A percentile compares a stretch with the other conserved stretches of the same genome.
Conservation (phyloP, 1,140 invertebrate genomes). For the Aphaenogaster floridana region DNA sequence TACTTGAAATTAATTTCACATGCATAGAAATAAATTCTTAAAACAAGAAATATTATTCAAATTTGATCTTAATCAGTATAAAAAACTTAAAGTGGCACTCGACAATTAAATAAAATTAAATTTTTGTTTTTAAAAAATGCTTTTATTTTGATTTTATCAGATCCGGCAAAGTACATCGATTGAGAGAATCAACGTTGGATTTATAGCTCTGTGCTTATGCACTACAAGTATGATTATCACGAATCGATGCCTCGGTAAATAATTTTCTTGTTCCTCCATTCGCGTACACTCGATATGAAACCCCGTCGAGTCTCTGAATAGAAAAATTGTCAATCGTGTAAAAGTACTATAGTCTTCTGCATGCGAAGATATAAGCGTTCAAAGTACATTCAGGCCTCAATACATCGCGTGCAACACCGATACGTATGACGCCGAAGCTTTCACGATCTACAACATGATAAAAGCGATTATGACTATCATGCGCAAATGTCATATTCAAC, state of each 20-base stretch:
- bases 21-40: background rate
- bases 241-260: constrained; percentile 38
- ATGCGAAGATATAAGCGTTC: constrained; percentile 7
- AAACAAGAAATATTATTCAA: background rate
- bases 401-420: constrained; percentile 64
- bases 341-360: constrained; percentile 24
- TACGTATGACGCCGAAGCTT: constrained; percentile 64
- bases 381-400: constrained; percentile 30
- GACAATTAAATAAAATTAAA: background rate
- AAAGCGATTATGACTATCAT: background rate
- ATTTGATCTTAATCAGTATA: constrained; percentile 2
- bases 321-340: constrained; percentile 25
- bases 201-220: constrained; percentile 18
- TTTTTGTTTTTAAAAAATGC: background rate
- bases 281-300: background rate
- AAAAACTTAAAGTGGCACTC: background rate
- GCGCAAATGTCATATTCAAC: background rate
- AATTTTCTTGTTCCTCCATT: background rate
- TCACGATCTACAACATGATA: constrained; percentile 61
- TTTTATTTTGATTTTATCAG: background rate
- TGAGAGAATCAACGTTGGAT: background rate
- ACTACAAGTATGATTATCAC: constrained; percentile 8
- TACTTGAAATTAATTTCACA: background rate
- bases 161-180: constrained; percentile 1
- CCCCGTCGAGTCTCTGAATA: background rate